A percentile compares a stretch with the other conserved stretches of the same genome.
Conservation (phyloP, 2,113 vertebrate genomes). For the Lamprotornis superbus region DNA sequence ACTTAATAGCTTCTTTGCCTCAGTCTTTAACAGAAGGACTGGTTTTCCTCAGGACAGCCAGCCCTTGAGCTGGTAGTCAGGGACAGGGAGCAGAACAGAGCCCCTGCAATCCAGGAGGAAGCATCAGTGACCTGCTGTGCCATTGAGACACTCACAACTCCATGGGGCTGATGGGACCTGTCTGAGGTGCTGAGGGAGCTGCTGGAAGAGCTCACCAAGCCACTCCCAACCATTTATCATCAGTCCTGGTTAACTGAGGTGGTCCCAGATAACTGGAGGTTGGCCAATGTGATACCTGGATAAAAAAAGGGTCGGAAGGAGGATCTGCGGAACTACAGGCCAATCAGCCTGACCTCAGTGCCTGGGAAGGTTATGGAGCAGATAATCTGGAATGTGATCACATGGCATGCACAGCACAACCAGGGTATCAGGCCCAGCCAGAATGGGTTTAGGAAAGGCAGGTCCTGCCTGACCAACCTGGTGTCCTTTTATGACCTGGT, state of each 20-base stretch:
- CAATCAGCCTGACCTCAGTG: too few species aligned
- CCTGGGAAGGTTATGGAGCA: too few species aligned
- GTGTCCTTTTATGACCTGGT: neutral
- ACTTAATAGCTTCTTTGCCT: neutral
- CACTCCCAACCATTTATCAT: neutral
- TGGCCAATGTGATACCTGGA: too few species aligned
- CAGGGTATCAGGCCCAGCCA: neutral
- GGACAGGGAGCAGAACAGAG: neutral
- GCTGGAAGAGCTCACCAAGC: neutral
- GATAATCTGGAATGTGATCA: neutral
- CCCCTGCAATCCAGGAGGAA: neutral
- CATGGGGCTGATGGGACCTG: neutral
- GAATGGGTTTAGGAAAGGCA: neutral
- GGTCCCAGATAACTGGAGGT: neutral
- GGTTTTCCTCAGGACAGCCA: neutral
- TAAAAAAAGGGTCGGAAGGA: too few species aligned
- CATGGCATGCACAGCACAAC: accelerated
- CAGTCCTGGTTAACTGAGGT: neutral
- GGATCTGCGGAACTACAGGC: too few species aligned
- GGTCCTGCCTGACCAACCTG: neutral
- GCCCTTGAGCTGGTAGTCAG: neutral
- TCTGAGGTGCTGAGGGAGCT: neutral
- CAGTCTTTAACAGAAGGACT: neutral
- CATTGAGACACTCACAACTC: neutral
- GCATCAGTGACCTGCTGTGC: neutral